Evolutionary conservation across 2,797 vertebrate genomes (phyloP), one percentile per base, ranked within the genome.

Genomic region (Percopsis omiscomaycus): DNA sequence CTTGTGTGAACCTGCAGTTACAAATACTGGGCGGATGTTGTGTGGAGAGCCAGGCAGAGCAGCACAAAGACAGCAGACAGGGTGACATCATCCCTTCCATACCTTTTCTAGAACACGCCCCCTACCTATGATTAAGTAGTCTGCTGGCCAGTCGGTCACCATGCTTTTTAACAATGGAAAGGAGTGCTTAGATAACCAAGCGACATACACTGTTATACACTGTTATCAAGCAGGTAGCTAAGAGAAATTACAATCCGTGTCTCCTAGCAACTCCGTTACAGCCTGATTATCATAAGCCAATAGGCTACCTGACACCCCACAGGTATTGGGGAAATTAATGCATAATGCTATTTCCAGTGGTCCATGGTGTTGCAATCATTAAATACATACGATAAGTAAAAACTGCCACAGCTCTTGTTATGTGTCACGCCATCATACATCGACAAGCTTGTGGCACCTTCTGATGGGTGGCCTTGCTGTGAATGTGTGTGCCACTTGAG

Each of bases 31-130:
- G 71, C 69, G 82, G 72, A 59, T 75, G 81, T 67, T 49, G 75
- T 66, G 15, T 55, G 5, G 60, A 22, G 28, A 75, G 80, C 69
- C 32, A 15, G 53, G 59, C 60, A 64, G 67, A 76, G 69, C 42
- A 44, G 77, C 46, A 84, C 84, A 88, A 80, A 87, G 86, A 62
- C 83, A 87, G 82, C 82, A 87, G 86, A 85, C 80, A 79, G 4
- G 74, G 85, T 90, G 91, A 93, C 92, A 92, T 93, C 92, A 93
- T 92, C 89, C 74, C 84, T 83, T 85, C 78, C 72, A 73, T 88
- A 88, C 86, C 88, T 88, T 85, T 70, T 50, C 65, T 56, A 46
- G 73, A 78, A 86, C 86, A 87, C 84, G 61, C 87, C 86, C 88
- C 78, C 74, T 67, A 74, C 64, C 84, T 71, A 85, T 81, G 82